Percentiles rank a stretch among this genome's conserved stretches.
These are phyloP conservation scores for Pelosia muscerda DNA, from an alignment of 2,888 invertebrate species.

Conservation along the genomic window DNA sequence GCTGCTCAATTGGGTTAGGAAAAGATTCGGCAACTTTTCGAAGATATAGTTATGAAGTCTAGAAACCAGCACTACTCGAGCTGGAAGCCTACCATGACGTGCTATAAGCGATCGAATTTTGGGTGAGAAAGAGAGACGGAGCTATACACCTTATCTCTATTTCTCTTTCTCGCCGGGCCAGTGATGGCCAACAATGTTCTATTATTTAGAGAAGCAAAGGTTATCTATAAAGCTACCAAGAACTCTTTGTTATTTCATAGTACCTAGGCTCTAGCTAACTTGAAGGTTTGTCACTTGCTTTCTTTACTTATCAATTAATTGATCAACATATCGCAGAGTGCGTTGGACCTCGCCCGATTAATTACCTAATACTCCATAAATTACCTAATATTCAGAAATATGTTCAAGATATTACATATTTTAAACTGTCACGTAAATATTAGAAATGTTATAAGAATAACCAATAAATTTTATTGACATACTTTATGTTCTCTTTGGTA, in stretches of 20 bases:
- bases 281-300: background rate
- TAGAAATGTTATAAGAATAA: background rate
- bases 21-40: background rate
- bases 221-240: background rate
- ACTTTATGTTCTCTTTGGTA: constrained; percentile 42
- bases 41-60: background rate
- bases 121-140: no score
- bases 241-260: background rate
- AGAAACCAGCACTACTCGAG: background rate
- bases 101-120: no score
- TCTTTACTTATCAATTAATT: background rate
- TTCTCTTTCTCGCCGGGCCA: no score
- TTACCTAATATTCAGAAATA: background rate
- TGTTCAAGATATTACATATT: background rate
- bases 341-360: background rate
- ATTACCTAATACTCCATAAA: background rate
- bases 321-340: background rate
- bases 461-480: background rate
- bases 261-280: background rate
- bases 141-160: no score
- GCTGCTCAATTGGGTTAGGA: no score
- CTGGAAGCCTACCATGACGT: background rate
- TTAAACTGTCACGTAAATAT: background rate
- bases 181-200: no score
- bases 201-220: background rate